Base-by-base conservation (phyloP, 2,113 vertebrate genomes). In the Pelusios castaneus region DNA sequence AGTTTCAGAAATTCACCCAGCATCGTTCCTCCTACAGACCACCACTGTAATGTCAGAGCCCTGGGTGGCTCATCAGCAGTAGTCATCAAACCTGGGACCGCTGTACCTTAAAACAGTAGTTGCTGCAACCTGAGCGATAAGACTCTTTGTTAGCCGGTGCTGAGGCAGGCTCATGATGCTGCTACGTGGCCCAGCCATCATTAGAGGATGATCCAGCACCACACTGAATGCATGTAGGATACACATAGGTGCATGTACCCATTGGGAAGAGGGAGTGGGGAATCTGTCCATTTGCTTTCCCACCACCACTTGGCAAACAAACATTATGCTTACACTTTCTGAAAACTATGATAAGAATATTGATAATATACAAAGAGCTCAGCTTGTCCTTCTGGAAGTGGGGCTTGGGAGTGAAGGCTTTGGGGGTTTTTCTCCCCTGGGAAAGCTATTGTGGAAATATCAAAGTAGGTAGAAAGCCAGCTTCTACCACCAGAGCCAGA, bases 301-400 rank as follows among this genome's bases (percentile, higher is more conserved):
- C 89, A 90, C 24, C 54, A 90, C 47, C 70, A 79, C n/a, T 78
- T 85, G 80, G 84, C 86, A 96, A 80, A 91, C 2, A 0, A 93
- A 52, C 80, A 87, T 88, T 51, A 77, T 2, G 14, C 38, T 54
- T 75, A 43, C n/a, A 43, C 41, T 41, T 52, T 85, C 83, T 85
- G 67, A 85, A 75, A 75, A 75, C 29, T 51, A 75, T 27, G 49
- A 25, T 60, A 80, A 78, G 82, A 73, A 88, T 87, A 87, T 91
- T 19, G 1, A 31, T 12, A 82, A 41, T 55, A 17, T 16, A 47
- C 41, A 24, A 25, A n/a, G 58, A 88, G 6, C 51, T 96, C 84
- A 76, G 76, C 41, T 70, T 52, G 41, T n/a, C 58, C 60, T n/a
- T n/a, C n/a, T n/a, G n/a, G n/a, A n/a, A n/a, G n/a, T n/a, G n/a